phyloP scores from a whole-genome alignment of 2,888 invertebrate genomes.

The Eupithecia exiguata region DNA sequence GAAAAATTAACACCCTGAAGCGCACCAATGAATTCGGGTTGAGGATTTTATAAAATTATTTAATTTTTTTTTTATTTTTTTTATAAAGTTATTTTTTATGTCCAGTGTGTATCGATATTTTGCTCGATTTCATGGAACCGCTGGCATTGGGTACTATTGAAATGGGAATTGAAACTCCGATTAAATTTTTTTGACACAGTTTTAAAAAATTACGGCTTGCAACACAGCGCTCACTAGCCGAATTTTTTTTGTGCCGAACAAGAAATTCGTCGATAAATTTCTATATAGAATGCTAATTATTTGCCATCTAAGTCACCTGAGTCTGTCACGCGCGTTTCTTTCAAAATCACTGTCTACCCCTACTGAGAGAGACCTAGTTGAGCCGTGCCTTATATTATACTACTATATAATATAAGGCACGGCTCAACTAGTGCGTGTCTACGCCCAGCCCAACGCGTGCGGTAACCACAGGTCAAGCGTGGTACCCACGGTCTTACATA shows the following conservation, averaged over 20 bases:
- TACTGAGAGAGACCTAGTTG: too few relatives aligned
- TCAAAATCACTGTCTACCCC: not conserved
- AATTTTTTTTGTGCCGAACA: not conserved
- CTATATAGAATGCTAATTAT: too few relatives aligned
- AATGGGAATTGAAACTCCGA: not conserved
- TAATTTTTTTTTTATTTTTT: too few relatives aligned
- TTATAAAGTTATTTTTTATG: too few relatives aligned
- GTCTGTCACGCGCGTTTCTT: not conserved
- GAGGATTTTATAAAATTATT: too few relatives aligned
- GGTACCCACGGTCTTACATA: conserved; percentile 10
- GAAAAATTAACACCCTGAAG: too few relatives aligned
- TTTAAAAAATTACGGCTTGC: not conserved
- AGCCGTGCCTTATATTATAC: too few relatives aligned
- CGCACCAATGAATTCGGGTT: too few relatives aligned
- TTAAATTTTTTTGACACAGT: not conserved
- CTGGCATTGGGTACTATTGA: not conserved
- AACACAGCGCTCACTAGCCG: not conserved
- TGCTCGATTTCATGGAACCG: not conserved
- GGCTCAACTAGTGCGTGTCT: conserved; percentile 12
- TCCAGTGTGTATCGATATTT: not conserved
- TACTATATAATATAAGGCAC: not conserved
- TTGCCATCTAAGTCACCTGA: not conserved
- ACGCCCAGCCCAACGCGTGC: conserved; percentile 1
- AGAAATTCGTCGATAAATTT: too few relatives aligned
- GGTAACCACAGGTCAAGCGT: conserved; percentile 16